Base-by-base conservation (phyloP, 2,797 vertebrate genomes). In the Cyprinella venusta region DNA sequence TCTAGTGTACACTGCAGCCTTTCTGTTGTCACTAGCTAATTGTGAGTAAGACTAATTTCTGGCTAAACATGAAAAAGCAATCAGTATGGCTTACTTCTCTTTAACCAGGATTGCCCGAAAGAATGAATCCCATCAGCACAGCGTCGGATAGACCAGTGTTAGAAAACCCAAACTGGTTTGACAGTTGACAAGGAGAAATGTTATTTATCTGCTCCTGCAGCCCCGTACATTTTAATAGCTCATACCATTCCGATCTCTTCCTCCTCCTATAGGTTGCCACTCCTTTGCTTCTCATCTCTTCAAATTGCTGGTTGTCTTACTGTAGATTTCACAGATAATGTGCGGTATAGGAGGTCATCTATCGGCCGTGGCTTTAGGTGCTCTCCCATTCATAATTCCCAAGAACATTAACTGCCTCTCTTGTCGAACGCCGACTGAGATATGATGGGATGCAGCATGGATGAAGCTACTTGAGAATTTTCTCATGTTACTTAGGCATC, bases 21-120 rank as follows among this genome's bases (percentile, higher is more conserved):
- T 76, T 87, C 83, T 78, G 86, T 86, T 82, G 36, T 88, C 15
- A n/a, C 59, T 42, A 86, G 48, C 2, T 63, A 85, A 86, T 87
- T 91, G 89, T 92, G 48, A 79, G 63, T 75, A 82, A 76, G 84
- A 87, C 76, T 78, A 67, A 30, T 71, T 82, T 59, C 84, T 48
- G 48, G 42, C 42, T 45, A 0, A 67, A 59, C 40, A 50, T 45
- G 56, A 76, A 88, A 87, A 45, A 45, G 12, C 12, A 15, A 13
- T 7, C 21, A 4, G 24, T 63, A 33, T 61, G 0, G 19, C 42
- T 50, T n/a, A 67, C 19, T 45, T 6, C 18, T 26, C 12, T 52
- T 10, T 52, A 50, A n/a, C 26, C 26, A 36, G 42, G 45, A 54
- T 54, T 8, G 10, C 30, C 59, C 6, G 56, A 15, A 19, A 45